Evolutionary conservation across 2,888 invertebrate species (phyloP), one percentile per base, ranked within the genome.

Genomic region (Ornithoptera alexandrae): DNA sequence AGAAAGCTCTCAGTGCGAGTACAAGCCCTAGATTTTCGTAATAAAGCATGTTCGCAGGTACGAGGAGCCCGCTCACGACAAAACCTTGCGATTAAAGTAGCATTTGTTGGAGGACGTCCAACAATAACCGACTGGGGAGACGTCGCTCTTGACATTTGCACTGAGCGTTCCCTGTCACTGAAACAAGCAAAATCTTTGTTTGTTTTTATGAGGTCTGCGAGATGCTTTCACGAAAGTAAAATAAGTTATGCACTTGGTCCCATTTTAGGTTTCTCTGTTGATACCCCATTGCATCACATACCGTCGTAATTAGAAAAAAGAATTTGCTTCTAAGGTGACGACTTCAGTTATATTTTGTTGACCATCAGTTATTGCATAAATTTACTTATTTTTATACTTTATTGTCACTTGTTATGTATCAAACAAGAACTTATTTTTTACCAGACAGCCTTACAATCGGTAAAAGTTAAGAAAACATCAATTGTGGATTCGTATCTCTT

Each of bases 21-120:
- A 80, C 97, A 97, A 0, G 97, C 97, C 71, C 97, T 93, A 24
- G 95, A 94, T 76, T 87, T 92, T 69, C 88, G 82, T 68, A 97
- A 88, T 74, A 97, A 93, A 0, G 96, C 96, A 77, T 97, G 96
- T 83, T 97, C 97, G 81, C 97, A 97, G 59, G 96, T 97, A 74
- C 95, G 94, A 0, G 97, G 97, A 18, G 97, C 95, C 62, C 96
- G 94, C 79, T 97, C 97, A 67, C 95, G 94, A 84, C 97, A 97
- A 85, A 96, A 97, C 66, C 96, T 93, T 0, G 97, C 97, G 65
- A 97, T 93, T 18, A 97, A 92, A 10, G 96, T 96, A 1, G 96
- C 96, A 78, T 97, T 97, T 69, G 94, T 94, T 0, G 94, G 93
- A 22, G 94, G 95, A 59, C 94, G 94, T 74, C 93, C 92, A 15